Conservation (phyloP, 37 sponge, comb jelly and placozoan species). For the Mnemiopsis leidyi region DNA sequence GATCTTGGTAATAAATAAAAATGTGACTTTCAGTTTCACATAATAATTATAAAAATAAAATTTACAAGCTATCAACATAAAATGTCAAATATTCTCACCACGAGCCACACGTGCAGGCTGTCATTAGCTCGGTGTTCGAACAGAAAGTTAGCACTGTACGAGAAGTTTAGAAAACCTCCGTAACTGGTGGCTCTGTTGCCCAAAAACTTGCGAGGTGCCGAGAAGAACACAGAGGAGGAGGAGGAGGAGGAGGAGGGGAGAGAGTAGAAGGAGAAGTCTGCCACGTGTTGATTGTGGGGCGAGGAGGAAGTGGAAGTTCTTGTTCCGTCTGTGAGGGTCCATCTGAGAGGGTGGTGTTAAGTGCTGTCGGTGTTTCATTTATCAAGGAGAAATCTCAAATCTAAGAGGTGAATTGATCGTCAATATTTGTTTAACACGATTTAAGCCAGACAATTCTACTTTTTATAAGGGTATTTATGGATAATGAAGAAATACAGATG, state of each 20-base stretch:
- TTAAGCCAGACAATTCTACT: too few species aligned
- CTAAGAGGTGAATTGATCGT: too few species aligned
- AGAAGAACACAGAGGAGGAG: constrained; percentile 45
- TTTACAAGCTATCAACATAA: too few species aligned
- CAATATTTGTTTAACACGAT: too few species aligned
- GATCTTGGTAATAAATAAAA: too few species aligned
- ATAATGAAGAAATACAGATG: too few species aligned
- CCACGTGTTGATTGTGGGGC: not conserved
- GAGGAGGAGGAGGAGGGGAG: not conserved
- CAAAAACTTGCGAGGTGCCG: constrained; percentile 20
- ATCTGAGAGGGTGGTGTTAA: not conserved
- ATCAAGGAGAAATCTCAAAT: too few species aligned
- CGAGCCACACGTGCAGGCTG: constrained; percentile 35
- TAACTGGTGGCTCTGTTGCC: constrained; percentile 31
- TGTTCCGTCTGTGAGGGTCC: not conserved
- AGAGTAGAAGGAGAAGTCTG: not conserved
- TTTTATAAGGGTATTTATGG: too few species aligned
- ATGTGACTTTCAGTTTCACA: too few species aligned
- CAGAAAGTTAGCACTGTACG: constrained; percentile 33
- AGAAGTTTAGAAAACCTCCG: constrained; percentile 34
- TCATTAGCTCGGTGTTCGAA: not conserved
- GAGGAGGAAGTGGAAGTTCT: constrained; percentile 2
- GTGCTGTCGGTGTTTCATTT: not conserved
- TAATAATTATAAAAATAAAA: too few species aligned
- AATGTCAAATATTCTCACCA: too few species aligned